Conservation (phyloP, 1,140 invertebrate genomes). For the Anastrepha ludens region DNA sequence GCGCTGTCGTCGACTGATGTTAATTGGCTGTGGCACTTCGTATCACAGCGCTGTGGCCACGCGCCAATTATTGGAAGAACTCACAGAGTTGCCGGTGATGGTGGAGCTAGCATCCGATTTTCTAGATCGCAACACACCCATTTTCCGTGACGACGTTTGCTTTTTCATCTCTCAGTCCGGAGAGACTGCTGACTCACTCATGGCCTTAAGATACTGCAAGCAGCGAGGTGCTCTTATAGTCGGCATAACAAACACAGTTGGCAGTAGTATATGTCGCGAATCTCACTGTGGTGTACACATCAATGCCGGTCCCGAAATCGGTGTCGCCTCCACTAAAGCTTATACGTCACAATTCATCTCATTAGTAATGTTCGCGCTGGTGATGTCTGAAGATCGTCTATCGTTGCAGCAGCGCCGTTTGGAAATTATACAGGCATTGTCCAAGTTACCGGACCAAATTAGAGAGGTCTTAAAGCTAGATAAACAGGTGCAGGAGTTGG, state of each 20-base stretch:
- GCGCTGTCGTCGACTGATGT: slow-evolving; percentile 94
- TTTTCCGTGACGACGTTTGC: slow-evolving; percentile 99
- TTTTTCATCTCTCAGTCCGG: slow-evolving; percentile 99
- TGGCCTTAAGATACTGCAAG: slow-evolving; percentile 97
- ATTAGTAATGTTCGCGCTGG: slow-evolving; percentile 98
- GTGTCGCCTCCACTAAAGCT: slow-evolving; percentile 99
- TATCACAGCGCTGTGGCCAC: slow-evolving; percentile 99
- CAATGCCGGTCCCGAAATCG: slow-evolving; percentile 99
- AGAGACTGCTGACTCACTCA: slow-evolving; percentile 98
- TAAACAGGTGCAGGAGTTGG: slow-evolving; percentile 88
- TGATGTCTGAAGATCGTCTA: slow-evolving; percentile 98
- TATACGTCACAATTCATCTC: slow-evolving; percentile 99
- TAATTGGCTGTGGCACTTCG: slow-evolving; percentile 99
- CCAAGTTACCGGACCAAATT: slow-evolving; percentile 89
- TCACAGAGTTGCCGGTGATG: slow-evolving; percentile 99
- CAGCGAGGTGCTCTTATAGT: slow-evolving; percentile 96
- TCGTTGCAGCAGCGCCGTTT: slow-evolving; percentile 89
- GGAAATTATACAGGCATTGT: slow-evolving; percentile 94
- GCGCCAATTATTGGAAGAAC: slow-evolving; percentile 96
- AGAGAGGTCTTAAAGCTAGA: slow-evolving; percentile 90
- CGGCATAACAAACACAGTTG: slow-evolving; percentile 99
- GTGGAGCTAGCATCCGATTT: slow-evolving; percentile 99
- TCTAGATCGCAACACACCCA: slow-evolving; percentile 96
- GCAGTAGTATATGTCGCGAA: slow-evolving; percentile 99
- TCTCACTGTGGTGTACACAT: slow-evolving; percentile 99